These are phyloP conservation scores for Monodelphis domestica DNA, from an alignment of 2,797 vertebrate genomes.

Conservation along the genomic window DNA sequence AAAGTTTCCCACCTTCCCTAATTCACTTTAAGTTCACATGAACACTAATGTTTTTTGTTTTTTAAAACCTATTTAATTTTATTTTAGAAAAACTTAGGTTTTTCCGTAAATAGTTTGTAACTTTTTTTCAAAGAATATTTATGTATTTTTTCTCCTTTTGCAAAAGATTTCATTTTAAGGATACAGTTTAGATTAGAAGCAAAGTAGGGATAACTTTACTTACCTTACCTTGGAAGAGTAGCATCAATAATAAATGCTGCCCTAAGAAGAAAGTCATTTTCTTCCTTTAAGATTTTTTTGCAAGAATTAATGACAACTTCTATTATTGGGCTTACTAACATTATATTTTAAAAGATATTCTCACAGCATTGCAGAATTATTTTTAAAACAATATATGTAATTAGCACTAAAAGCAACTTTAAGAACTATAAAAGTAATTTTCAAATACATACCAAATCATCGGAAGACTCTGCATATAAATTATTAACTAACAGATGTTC, in stretches of 20 bases:
- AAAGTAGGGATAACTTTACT: background rate
- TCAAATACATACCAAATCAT: slow-evolving; percentile 90
- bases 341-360: background rate
- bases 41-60: background rate
- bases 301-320: slow-evolving; percentile 15
- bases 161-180: background rate
- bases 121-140: background rate
- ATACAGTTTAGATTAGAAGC: background rate
- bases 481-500: slow-evolving; percentile 90
- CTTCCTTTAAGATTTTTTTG: slow-evolving; percentile 10
- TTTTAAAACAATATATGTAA: background rate
- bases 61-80: background rate
- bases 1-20: background rate
- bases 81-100: background rate
- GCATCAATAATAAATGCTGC: background rate
- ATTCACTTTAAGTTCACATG: background rate
- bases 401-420: slow-evolving; percentile 67
- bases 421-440: background rate
- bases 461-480: slow-evolving; percentile 91
- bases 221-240: background rate
- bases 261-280: background rate
- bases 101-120: background rate
- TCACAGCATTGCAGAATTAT: background rate
- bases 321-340: slow-evolving; percentile 9
- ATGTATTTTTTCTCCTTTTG: background rate